These are phyloP conservation scores for Triplophysa rosa DNA, from an alignment of 2,113 vertebrate species.

Conservation along the genomic window DNA sequence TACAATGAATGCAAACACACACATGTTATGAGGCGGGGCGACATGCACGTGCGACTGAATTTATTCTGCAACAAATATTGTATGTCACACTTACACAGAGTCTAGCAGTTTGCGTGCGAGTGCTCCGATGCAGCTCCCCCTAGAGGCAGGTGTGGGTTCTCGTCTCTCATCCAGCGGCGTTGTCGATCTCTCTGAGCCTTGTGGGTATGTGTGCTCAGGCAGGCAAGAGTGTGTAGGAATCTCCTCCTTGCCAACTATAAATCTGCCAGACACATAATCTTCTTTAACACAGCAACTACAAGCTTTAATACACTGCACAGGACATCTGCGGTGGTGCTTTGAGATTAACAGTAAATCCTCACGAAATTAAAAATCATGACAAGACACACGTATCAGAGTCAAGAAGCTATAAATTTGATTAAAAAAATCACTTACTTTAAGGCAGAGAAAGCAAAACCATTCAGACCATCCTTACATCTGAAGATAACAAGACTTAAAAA, in stretches of 20 bases:
- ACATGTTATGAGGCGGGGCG: background rate
- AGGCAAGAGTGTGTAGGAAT: constrained; percentile 83
- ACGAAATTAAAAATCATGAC: background rate
- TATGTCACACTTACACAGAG: constrained; percentile 79
- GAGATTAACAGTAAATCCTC: background rate
- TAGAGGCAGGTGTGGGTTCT: constrained; percentile 61
- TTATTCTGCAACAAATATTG: too few relatives aligned
- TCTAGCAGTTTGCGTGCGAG: constrained; percentile 82
- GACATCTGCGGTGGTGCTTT: background rate
- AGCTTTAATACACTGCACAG: background rate
- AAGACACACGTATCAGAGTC: background rate
- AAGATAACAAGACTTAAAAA: constrained; percentile 52
- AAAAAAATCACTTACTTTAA: constrained; percentile 87
- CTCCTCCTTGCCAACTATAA: constrained; percentile 96
- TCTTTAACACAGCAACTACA: background rate
- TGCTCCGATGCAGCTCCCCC: constrained; percentile 68
- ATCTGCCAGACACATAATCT: constrained; percentile 70
- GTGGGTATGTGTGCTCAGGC: constrained; percentile 72
- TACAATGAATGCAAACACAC: constrained; percentile 6
- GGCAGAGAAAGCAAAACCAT: constrained; percentile 94
- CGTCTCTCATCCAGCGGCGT: constrained; percentile 61
- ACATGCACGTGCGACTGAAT: background rate
- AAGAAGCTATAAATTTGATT: background rate
- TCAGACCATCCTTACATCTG: constrained; percentile 94
- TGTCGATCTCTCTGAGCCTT: constrained; percentile 65